Percentiles rank a stretch among this genome's conserved stretches.
phyloP scores from a whole-genome alignment of 2,888 invertebrate genomes.

The Encarsia formosa region DNA sequence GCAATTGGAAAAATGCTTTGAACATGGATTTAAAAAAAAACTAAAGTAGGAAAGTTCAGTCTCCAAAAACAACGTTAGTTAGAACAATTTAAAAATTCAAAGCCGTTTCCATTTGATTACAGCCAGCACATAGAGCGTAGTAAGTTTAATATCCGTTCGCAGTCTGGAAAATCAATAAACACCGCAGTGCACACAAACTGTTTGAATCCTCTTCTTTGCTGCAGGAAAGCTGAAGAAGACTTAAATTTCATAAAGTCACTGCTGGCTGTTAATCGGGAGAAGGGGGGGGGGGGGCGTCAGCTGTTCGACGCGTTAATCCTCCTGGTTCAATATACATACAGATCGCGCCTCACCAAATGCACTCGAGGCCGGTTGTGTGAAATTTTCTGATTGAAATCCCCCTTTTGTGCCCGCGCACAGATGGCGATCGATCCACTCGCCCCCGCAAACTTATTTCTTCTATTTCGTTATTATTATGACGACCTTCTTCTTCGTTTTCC shows the following conservation, averaged over 20 bases:
- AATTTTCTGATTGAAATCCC: conserved; percentile 13
- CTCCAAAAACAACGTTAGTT: too few relatives aligned
- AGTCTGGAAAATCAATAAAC: conserved; percentile 25
- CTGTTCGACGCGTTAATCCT: conserved; percentile 25
- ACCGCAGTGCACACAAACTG: too few relatives aligned
- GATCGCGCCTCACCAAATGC: too few relatives aligned
- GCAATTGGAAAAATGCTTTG: too few relatives aligned
- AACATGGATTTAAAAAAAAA: too few relatives aligned
- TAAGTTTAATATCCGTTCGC: too few relatives aligned
- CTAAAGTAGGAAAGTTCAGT: too few relatives aligned
- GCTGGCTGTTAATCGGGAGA: not conserved
- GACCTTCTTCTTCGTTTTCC: not conserved
- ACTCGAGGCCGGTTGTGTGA: conserved; percentile 11
- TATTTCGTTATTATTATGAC: conserved; percentile 5
- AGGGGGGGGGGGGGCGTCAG: conserved; percentile 7
- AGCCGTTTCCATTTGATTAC: too few relatives aligned
- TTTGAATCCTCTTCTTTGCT: too few relatives aligned
- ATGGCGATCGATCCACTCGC: not conserved
- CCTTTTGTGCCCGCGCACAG: not conserved
- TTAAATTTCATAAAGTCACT: conserved; percentile 26
- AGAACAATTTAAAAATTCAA: too few relatives aligned
- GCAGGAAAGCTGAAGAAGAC: conserved; percentile 3
- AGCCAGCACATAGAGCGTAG: too few relatives aligned
- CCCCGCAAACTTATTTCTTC: not conserved
- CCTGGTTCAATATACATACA: conserved; percentile 9